phyloP scores from a whole-genome alignment of 2,113 vertebrate genomes.

The Hippocampus guttulatus region DNA sequence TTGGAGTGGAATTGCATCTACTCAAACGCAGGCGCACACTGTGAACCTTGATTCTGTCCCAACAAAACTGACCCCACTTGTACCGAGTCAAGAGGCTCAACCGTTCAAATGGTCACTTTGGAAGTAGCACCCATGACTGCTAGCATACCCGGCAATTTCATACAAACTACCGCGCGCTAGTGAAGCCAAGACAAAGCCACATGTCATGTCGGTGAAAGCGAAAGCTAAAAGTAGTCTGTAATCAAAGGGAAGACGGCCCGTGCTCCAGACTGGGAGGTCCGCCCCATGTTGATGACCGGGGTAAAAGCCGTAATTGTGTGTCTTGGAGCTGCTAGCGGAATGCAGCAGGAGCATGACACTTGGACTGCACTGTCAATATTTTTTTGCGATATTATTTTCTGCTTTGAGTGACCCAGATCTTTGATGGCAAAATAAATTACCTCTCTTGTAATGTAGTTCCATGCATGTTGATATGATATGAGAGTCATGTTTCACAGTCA shows the following conservation, averaged over 20 bases:
- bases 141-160: constrained; percentile 61
- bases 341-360: constrained; percentile 23
- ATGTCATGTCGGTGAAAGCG: constrained; percentile 59
- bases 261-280: constrained; percentile 49
- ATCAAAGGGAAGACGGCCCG: constrained; percentile 38
- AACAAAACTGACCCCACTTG: constrained; percentile 6
- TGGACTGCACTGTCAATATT: constrained; percentile 7
- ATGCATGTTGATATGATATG: neutral
- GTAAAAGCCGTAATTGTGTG: constrained; percentile 60
- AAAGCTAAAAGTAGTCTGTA: constrained; percentile 49
- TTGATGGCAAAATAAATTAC: neutral
- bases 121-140: constrained; percentile 29
- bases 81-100: constrained; percentile 33
- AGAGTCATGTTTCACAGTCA: neutral
- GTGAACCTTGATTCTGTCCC: neutral
- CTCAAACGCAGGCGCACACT: constrained; percentile 3
- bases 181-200: constrained; percentile 62
- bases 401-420: neutral
- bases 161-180: constrained; percentile 39
- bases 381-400: neutral
- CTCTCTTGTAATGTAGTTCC: neutral
- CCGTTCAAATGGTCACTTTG: constrained; percentile 39
- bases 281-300: constrained; percentile 45
- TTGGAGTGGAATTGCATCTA: neutral
- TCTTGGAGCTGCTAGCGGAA: constrained; percentile 40